A percentile compares a stretch with the other conserved stretches of the same genome.
These are phyloP conservation scores for Stenodera caucasica DNA, from an alignment of 2,888 invertebrate genomes.

Conservation along the genomic window DNA sequence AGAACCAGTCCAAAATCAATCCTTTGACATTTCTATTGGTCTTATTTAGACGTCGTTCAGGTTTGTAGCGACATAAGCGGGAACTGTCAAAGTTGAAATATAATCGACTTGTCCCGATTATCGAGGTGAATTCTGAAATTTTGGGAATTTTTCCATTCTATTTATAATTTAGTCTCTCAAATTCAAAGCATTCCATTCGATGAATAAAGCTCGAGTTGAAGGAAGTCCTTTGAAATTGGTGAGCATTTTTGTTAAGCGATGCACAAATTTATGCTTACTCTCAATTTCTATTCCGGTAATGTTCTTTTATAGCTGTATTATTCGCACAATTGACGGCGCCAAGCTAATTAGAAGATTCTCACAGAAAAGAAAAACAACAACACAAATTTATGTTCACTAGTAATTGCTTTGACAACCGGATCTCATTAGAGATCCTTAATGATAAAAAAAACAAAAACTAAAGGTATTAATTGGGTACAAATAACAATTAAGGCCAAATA, in stretches of 20 bases:
- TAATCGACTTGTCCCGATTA: too few species aligned
- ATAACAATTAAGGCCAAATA: too few species aligned
- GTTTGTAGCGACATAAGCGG: too few species aligned
- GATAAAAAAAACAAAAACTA: neutral
- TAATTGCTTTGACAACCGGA: neutral
- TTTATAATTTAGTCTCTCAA: neutral
- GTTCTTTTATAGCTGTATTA: slow-evolving; percentile 3
- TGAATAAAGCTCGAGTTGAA: neutral
- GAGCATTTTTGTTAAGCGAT: slow-evolving; percentile 2
- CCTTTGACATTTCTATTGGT: neutral
- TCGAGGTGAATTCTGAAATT: too few species aligned
- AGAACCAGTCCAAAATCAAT: neutral
- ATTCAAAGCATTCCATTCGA: neutral
- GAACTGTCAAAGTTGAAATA: too few species aligned
- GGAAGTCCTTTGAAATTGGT: neutral
- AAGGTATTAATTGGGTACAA: neutral
- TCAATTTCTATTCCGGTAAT: neutral
- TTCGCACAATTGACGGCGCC: neutral
- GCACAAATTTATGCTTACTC: slow-evolving; percentile 4
- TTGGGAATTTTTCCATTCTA: too few species aligned
- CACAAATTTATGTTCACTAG: neutral
- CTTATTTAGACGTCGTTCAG: too few species aligned
- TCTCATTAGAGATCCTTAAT: neutral
- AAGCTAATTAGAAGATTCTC: neutral
- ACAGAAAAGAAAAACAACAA: neutral